Evolutionary conservation across 2,113 vertebrate genomes (phyloP).

Genomic region (Hydrochoerus hydrochaeris): DNA sequence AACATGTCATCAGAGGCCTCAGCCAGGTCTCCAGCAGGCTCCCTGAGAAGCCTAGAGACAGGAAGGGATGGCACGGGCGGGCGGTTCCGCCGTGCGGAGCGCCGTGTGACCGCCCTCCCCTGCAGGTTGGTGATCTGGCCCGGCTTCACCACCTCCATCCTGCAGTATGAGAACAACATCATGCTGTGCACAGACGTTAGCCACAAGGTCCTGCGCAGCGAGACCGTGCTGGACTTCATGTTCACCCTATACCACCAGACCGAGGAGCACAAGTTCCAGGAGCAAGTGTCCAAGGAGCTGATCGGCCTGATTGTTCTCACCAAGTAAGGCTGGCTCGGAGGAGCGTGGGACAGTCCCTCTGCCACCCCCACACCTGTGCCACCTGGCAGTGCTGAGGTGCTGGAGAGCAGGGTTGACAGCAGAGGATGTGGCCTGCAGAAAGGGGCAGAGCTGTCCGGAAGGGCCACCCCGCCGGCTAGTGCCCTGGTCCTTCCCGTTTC

Average conservation of each 20-base stretch:
- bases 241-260: constrained; percentile 85
- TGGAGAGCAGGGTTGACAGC: accelerated
- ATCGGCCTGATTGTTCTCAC: constrained; percentile 95
- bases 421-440: background rate
- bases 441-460: background rate
- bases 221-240: constrained; percentile 95
- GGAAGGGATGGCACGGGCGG: too few relatives aligned
- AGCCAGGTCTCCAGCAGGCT: background rate
- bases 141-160: constrained; percentile 92
- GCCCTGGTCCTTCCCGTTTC: background rate
- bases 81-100: too few relatives aligned
- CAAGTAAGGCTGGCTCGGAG: constrained; percentile 86
- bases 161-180: constrained; percentile 93
- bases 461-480: background rate
- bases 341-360: background rate
- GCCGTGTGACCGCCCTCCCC: background rate
- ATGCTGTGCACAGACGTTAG: constrained; percentile 96
- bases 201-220: constrained; percentile 95
- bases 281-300: constrained; percentile 93
- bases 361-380: background rate
- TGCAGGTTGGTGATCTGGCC: constrained; percentile 94
- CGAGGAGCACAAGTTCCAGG: constrained; percentile 88
- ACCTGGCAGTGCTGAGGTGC: too few relatives aligned
- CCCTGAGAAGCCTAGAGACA: background rate
- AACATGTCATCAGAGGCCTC: background rate